These are phyloP conservation scores for Gallinago paraguaiae DNA, from an alignment of 2,113 vertebrate species.

Conservation along the genomic window DNA sequence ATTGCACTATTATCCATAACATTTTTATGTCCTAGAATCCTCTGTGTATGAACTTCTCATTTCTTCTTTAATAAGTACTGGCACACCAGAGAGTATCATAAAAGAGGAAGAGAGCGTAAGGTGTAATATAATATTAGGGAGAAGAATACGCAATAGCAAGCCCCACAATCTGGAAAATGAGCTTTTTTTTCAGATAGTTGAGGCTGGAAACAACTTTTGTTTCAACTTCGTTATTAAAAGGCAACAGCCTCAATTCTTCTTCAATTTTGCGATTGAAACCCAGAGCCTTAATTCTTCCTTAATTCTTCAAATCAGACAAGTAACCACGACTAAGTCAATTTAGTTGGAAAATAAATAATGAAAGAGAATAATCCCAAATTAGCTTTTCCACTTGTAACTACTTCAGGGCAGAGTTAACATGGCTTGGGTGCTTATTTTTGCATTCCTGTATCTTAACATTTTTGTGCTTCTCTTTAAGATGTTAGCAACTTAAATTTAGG, in stretches of 20 bases:
- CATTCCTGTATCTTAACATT: not conserved
- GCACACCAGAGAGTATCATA: not conserved
- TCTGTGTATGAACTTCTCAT: not conserved
- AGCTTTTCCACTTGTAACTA: not conserved
- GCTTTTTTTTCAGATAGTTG: not conserved
- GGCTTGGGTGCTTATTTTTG: not conserved
- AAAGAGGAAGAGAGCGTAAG: not conserved
- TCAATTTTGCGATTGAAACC: not conserved
- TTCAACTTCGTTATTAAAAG: not conserved
- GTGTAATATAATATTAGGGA: not conserved
- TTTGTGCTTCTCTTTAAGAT: not conserved
- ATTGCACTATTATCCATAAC: not conserved
- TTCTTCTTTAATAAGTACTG: not conserved
- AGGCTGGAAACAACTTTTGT: not conserved
- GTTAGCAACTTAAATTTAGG: not conserved
- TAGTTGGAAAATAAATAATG: not conserved
- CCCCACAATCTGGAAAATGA: accelerated
- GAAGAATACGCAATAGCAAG: not conserved
- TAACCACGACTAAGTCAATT: not conserved
- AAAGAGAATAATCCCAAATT: not conserved
- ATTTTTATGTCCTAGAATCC: not conserved
- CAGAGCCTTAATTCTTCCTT: not conserved
- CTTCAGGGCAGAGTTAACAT: not conserved
- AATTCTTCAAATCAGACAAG: not conserved
- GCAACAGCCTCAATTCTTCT: not conserved